A percentile compares a stretch with the other conserved stretches of the same genome.
phyloP scores from a whole-genome alignment of 1,140 invertebrate genomes.

The Theocolax elegans region DNA sequence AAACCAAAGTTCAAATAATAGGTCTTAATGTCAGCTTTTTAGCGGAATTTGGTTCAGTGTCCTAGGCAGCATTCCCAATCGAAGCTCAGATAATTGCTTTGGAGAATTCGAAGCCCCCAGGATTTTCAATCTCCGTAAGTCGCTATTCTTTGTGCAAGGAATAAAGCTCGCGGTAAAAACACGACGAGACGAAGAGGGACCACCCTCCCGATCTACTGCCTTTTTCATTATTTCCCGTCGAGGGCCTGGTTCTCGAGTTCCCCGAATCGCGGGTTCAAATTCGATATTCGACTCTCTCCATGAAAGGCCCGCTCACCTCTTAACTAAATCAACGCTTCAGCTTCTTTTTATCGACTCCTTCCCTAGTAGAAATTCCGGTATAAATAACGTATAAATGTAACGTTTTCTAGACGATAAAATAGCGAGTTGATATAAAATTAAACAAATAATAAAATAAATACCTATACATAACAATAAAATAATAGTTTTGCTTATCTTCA shows the following conservation, averaged over 20 bases:
- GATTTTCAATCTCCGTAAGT: slow-evolving; percentile 17
- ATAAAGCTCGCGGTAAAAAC: background rate
- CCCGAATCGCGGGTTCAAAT: background rate
- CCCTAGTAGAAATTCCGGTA: too few species aligned
- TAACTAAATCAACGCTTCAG: slow-evolving; percentile 26
- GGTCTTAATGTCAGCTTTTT: too few species aligned
- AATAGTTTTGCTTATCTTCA: too few species aligned
- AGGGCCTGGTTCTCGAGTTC: background rate
- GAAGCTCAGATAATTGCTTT: background rate
- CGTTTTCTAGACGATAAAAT: too few species aligned
- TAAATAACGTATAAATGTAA: too few species aligned
- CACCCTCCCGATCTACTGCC: background rate
- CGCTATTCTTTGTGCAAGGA: too few species aligned
- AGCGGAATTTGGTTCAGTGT: too few species aligned
- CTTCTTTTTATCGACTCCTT: too few species aligned
- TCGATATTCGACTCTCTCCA: slow-evolving; percentile 8
- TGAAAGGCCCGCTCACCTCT: background rate
- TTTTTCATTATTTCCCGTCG: slow-evolving; percentile 22
- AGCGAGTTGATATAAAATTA: too few species aligned
- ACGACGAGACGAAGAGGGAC: background rate
- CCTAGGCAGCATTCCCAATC: background rate
- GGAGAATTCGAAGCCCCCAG: background rate
- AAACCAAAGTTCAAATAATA: too few species aligned
- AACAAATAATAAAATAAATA: too few species aligned
- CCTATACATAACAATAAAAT: too few species aligned